Evolutionary conservation across 1,140 invertebrate species (phyloP), one percentile per base, ranked within the genome.

Genomic region (Aculops lycopersici): DNA sequence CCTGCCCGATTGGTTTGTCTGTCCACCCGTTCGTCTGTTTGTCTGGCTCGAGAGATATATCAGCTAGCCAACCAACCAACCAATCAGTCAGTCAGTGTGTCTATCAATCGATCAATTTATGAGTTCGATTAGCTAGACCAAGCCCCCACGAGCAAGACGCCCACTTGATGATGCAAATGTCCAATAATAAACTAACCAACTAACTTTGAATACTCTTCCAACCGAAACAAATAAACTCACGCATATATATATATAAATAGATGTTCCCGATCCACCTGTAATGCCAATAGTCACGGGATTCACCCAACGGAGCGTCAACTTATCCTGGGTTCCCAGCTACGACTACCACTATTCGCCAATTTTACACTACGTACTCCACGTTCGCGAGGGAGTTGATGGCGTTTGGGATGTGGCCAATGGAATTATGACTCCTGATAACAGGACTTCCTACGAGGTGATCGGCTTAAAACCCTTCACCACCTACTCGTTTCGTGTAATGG

Each of bases 301-400:
- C 53, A 71, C 70, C 35, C 72, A 71, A 41, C 61, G 69, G 43
- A 65, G 68, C 16, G 69, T 72, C 48, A 71, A 71, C 53, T 58
- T 74, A 46, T 72, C 70, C 24, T 74, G 72, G 72, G 68, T 70
- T 36, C 66, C 69, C 20, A 67, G 68, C 40, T 63, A 65, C 46
- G 64, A 71, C 56, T 66, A 65, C 40, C 68, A 72, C 52, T 65
- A 70, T 58, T 67, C 66, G 50, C 64, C 65, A 41, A 66, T 74
- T 49, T 62, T 61, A 44, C 65, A 73, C 60, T 73, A 74, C 54
- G 63, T 72, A 55, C 69, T 74, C 53, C 64, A 70, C 51, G 66
- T 36, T 45, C 53, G 53, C 35, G 45, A 63, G 45, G 61, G 60
- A 43, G 50, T 54, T 41, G 58, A 64, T 41, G 65, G 52, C 12